Evolutionary conservation across 1,140 invertebrate genomes (phyloP), one percentile per base, ranked within the genome.

Genomic region (Calycopis cecrops): DNA sequence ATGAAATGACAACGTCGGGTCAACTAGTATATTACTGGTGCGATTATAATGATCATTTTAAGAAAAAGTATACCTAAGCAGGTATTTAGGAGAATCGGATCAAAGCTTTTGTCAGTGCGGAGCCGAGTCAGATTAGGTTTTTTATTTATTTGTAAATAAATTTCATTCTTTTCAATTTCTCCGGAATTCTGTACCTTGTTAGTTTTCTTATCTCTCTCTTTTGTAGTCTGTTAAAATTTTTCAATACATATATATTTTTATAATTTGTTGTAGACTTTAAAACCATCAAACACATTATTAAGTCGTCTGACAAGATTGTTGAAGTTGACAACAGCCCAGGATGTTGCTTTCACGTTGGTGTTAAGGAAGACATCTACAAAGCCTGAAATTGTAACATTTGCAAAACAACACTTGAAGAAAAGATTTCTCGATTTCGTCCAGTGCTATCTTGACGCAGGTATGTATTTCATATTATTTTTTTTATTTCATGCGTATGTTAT

Each of bases 261-360:
- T 52, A 12, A 62, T 62, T 82, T 92, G 61, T 82, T 92, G 60
- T 87, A 95, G 94, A 91, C 90, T 71, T 88, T 95, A 69, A 93
- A 92, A 87, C 91, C 93, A 67, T 91, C 94, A 61, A 79, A 91
- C 63, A 93, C 95, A 73, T 92, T 97, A 72, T 92, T 97, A 79
- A 88, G 89, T 71, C 93, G 95, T 71, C 90, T 98, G 53, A 94
- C 93, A 81, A 94, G 94, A 89, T 91, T 95, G 69, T 90, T 97
- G 61, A 93, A 93, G 71, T 91, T 98, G 62, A 94, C 93, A 50
- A 90, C 93, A 67, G 93, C 97, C 11, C 95, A 97, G 88, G 96
- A 98, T 90, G 94, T 97, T 71, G 93, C 94, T 16, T 93, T 98
- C 87, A 94, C 94, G 35, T 89, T 98, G 71, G 93, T 94, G 48